A percentile compares a stretch with the other conserved stretches of the same genome.
Conservation (phyloP, 2,113 vertebrate species). For the Columba janthina region DNA sequence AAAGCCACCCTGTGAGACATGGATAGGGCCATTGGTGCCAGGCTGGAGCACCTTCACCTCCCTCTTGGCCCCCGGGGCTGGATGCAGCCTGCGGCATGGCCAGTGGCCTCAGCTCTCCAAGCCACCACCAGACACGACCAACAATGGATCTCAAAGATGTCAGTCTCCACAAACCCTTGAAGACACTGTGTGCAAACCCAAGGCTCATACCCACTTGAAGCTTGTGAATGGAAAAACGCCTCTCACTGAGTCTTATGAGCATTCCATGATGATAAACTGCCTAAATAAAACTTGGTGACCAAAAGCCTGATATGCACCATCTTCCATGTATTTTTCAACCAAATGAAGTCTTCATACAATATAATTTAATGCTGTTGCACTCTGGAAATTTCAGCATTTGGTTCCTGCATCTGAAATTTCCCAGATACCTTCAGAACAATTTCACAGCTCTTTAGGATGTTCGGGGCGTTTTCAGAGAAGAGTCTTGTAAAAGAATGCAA, state of each 20-base stretch:
- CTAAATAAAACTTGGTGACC: neutral
- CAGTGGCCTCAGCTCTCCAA: neutral
- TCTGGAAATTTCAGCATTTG: neutral
- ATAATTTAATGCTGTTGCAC: neutral
- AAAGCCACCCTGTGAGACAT: neutral
- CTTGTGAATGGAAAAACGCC: neutral
- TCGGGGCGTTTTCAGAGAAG: neutral
- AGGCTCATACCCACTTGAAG: neutral
- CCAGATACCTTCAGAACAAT: neutral
- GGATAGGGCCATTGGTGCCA: neutral
- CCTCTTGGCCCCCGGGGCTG: fast-evolving
- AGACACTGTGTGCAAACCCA: neutral
- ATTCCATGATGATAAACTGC: neutral
- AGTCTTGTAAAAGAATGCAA: neutral
- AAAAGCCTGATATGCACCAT: neutral
- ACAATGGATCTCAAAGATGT: fast-evolving
- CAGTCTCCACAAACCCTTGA: neutral
- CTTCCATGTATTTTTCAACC: neutral
- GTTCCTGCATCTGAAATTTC: neutral
- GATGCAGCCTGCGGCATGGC: fast-evolving
- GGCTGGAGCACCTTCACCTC: neutral
- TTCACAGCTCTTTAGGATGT: neutral
- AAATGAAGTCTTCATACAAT: fast-evolving
- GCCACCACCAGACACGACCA: neutral
- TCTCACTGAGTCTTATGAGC: neutral